Base-by-base conservation (phyloP, 2,888 invertebrate genomes). In the Tachina fera region DNA sequence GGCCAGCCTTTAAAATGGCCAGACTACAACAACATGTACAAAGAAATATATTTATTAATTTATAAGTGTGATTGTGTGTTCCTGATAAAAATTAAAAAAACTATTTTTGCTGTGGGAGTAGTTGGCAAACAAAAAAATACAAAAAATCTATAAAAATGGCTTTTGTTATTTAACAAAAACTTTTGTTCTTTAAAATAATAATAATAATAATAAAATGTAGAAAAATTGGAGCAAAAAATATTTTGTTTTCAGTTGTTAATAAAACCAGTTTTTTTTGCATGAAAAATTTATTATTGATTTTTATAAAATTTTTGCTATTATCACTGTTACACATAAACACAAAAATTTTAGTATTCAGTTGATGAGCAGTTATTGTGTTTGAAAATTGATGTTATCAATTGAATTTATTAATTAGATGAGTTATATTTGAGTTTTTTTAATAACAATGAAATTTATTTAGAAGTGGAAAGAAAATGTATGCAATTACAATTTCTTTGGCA, bases 1-100 rank as follows among this genome's bases (percentile, higher is more conserved):
- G 77, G 77, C 83, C 83, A 78, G 72, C 83, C 83, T 77, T 72
- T 78, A 72, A n/a, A 83, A 83, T 78, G 53, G 72, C 56, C 77
- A 77, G 83, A 83, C 83, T 83, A 67, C 53, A 47, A 47, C 39
- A 74, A 47, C 19, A 74, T 14, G 9, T 47, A 47, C 67, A 31
- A 31, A 31, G 6, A 31, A 31, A 31, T 1, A 31, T 6, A 31
- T 60, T 71, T 67, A 76, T 41, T 49, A 51, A 65, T 74, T 60
- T 67, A 65, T 58, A 65, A 53, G 68, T 51, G 31, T 63, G 47
- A 31, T 31, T 31, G 31, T 63, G 47, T 63, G 9, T 22, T 10
- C 14, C 43, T 43, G 49, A 61, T 22, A 9, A 39, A 76, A 67
- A 58, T 16, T 41, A 11, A 65, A 65, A 45, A 74, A 51, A 39